These are phyloP conservation scores for Anadara kagoshimensis DNA, from an alignment of 1,140 invertebrate genomes.

Conservation along the genomic window DNA sequence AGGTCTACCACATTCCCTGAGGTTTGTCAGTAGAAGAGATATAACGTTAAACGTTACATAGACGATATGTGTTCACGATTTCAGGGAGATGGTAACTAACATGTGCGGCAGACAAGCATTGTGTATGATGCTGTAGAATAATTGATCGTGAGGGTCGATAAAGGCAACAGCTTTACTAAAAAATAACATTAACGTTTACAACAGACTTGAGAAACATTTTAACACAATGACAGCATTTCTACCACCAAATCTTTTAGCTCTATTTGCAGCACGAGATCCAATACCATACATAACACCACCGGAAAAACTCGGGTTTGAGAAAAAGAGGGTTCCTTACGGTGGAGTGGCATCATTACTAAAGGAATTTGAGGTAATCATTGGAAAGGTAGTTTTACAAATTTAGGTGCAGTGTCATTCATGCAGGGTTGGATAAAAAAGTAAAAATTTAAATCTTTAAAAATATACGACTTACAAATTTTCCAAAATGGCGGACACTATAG, in stretches of 20 bases:
- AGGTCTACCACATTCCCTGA: constrained; percentile 46
- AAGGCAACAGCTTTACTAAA: constrained; percentile 9
- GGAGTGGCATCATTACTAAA: constrained; percentile 91
- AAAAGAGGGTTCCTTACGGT: constrained; percentile 92
- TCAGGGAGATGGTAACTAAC: constrained; percentile 39
- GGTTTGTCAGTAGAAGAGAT: constrained; percentile 34
- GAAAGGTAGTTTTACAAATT: no score
- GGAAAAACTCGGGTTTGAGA: constrained; percentile 95
- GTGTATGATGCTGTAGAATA: constrained; percentile 18
- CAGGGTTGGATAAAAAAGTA: neutral
- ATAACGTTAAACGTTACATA: constrained; percentile 7
- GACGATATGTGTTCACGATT: constrained; percentile 13
- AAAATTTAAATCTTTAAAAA: constrained; percentile 18
- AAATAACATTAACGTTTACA: constrained; percentile 1
- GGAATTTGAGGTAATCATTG: constrained; percentile 88
- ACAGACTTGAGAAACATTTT: constrained; percentile 6
- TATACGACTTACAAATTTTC: constrained; percentile 64
- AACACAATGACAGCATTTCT: constrained; percentile 96
- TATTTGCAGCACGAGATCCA: constrained; percentile 98
- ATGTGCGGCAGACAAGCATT: constrained; percentile 20
- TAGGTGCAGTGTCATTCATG: neutral
- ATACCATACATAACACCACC: constrained; percentile 95
- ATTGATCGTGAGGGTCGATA: constrained; percentile 26
- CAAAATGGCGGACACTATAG: constrained; percentile 69
- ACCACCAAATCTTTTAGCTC: constrained; percentile 96